These are phyloP conservation scores for Nematostella vectensis DNA, from an alignment of 92 coral and sea anemone genomes.

Conservation along the genomic window DNA sequence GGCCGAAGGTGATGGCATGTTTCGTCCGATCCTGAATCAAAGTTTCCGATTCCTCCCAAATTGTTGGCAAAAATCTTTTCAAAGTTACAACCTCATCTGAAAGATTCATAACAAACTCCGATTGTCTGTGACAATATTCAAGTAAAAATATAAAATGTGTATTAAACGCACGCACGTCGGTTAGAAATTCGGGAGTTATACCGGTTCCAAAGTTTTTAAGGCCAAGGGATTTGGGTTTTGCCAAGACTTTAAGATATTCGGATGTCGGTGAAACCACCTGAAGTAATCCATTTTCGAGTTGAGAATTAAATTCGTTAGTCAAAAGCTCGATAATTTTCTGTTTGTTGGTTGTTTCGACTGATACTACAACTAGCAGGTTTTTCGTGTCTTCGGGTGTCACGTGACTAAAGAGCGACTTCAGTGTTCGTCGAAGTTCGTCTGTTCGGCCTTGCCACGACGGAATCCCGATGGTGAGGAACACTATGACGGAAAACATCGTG, in stretches of 20 bases:
- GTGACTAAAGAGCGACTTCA: conserved; percentile 14
- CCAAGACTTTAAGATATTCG: conserved; percentile 6
- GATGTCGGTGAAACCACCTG: conserved; percentile 20
- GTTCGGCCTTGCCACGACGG: conserved; percentile 22
- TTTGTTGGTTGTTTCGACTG: conserved; percentile 4
- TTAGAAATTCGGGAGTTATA: not conserved
- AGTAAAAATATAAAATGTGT: conserved; percentile 12
- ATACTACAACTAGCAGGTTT: conserved; percentile 19
- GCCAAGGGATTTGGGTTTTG: conserved; percentile 11
- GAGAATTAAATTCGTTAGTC: conserved; percentile 1
- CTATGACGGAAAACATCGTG: conserved; percentile 1
- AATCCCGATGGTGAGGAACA: conserved; percentile 20
- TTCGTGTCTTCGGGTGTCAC: conserved; percentile 22
- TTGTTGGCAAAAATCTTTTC: conserved; percentile 13
- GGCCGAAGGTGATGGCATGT: not conserved
- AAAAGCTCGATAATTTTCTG: not conserved
- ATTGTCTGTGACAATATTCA: conserved; percentile 4
- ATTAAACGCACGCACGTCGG: conserved; percentile 5
- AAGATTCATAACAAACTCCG: conserved; percentile 11
- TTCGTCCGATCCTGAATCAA: not conserved
- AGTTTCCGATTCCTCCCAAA: not conserved
- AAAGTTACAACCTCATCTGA: conserved; percentile 5
- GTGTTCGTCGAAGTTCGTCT: conserved; percentile 6
- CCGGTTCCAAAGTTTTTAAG: not conserved
- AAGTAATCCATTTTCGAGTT: conserved; percentile 15